Evolutionary conservation across 2,113 vertebrate genomes (phyloP).

Genomic region (Pseudopodoces humilis): DNA sequence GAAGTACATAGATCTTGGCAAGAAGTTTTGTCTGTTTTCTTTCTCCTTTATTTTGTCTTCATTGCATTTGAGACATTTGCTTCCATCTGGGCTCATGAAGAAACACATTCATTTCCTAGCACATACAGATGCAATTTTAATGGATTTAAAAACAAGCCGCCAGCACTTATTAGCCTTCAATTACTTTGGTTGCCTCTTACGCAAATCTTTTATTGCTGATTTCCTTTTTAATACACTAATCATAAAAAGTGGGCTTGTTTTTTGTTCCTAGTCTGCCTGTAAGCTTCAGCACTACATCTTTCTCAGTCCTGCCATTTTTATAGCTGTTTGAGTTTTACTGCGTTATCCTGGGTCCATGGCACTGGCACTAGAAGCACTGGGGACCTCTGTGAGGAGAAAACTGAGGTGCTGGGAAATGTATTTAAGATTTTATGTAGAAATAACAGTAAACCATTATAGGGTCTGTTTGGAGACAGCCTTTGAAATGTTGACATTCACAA

Average conservation of each 20-base stretch:
- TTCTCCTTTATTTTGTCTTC: neutral
- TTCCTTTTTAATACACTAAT: neutral
- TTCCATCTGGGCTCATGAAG: neutral
- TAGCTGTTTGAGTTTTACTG: neutral
- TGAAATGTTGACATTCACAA: neutral
- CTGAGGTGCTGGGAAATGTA: neutral
- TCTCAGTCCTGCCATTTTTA: neutral
- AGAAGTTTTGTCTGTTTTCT: neutral
- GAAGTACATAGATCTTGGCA: neutral
- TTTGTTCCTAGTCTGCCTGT: neutral
- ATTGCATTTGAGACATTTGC: neutral
- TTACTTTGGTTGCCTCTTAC: neutral
- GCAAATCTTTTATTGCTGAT: neutral
- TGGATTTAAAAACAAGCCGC: neutral
- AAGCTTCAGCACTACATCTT: neutral
- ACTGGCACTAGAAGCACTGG: neutral
- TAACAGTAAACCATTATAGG: neutral
- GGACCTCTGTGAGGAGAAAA: neutral
- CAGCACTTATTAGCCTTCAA: neutral
- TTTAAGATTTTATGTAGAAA: neutral
- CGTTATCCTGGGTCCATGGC: fast-evolving
- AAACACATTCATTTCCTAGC: neutral
- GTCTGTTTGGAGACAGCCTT: neutral
- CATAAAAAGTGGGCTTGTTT: neutral
- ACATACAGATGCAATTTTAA: neutral